These are phyloP conservation scores for Acronicta psi DNA, from an alignment of 2,888 invertebrate species.

Conservation along the genomic window DNA sequence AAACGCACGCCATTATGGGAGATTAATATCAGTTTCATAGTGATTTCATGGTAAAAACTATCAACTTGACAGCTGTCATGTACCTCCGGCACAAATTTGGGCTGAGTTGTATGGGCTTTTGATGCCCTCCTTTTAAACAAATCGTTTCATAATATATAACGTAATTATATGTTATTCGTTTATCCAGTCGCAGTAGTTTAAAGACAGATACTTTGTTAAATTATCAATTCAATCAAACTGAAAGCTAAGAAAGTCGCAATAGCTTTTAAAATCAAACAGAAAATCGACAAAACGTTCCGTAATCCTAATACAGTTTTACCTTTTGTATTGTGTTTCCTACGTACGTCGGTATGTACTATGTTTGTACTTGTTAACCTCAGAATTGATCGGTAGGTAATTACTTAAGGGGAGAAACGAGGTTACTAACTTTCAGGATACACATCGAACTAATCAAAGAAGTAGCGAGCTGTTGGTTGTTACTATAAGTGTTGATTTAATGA, in stretches of 20 bases:
- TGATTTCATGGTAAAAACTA: no score
- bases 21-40: no score
- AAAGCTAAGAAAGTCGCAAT: no score
- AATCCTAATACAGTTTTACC: constrained; percentile 12
- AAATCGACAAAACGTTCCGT: constrained; percentile 14
- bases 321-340: constrained; percentile 15
- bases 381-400: constrained; percentile 77
- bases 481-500: constrained; percentile 31
- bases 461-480: constrained; percentile 37
- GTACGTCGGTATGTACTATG: not conserved
- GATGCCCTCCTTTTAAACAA: no score
- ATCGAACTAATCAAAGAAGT: constrained; percentile 61
- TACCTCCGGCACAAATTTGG: no score
- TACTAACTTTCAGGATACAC: constrained; percentile 69
- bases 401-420: constrained; percentile 61
- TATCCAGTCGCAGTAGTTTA: no score
- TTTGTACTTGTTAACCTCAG: constrained; percentile 27
- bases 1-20: no score
- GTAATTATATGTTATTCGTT: no score
- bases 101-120: no score
- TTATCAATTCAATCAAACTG: not conserved
- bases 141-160: no score
- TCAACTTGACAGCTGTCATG: no score
- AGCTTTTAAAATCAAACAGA: constrained; percentile 1
- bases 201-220: not conserved